Base-by-base conservation (phyloP, 2,888 invertebrate genomes). In the Chrysolina oricalcia region DNA sequence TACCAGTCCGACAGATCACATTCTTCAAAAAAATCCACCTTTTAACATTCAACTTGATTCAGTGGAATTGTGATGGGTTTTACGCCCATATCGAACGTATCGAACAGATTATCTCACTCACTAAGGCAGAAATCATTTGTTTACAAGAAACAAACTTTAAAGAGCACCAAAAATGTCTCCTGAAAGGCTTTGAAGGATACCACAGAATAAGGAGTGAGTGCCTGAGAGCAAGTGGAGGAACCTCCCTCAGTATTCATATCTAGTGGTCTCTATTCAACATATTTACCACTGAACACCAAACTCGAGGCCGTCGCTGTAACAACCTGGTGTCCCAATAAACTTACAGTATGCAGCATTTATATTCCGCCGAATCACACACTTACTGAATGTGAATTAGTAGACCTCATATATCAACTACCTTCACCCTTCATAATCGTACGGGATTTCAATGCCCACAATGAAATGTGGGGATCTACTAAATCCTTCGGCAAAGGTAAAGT, bases 111-210 rank as follows among this genome's bases (percentile, higher is more conserved):
- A 59, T 75, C n/a, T 53, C 73, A n/a, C 48, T 70, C 2, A 15
- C 17, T 19, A 21, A 27, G 15, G 70, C 76, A n/a, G 67, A 72
- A 15, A 67, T 75, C 19, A 64, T 77, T 5, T 76, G 74, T 53
- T 65, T 78, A 11, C 76, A 76, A 65, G 79, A 76, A 74, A 78
- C 76, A 15, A 77, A 78, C 40, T 76, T n/a, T 79, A 76, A 68
- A 40, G 43, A 53, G 3, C 21, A 64, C 5, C 67, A 79, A n/a
- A 74, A 74, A n/a, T 70, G 68, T 17, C 40, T 64, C 1, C 65
- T 79, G 8, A 75, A 66, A 72, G 65, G 56, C 35, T 78, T 68
- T 62, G 27, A 69, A 17, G 68, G 68, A n/a, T 73, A 70, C 21
- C 73, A 77, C 53, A 10, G 68, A 13, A 50, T 72, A 15, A n/a